These are phyloP conservation scores for Natator depressus DNA, from an alignment of 2,113 vertebrate species.

Conservation along the genomic window DNA sequence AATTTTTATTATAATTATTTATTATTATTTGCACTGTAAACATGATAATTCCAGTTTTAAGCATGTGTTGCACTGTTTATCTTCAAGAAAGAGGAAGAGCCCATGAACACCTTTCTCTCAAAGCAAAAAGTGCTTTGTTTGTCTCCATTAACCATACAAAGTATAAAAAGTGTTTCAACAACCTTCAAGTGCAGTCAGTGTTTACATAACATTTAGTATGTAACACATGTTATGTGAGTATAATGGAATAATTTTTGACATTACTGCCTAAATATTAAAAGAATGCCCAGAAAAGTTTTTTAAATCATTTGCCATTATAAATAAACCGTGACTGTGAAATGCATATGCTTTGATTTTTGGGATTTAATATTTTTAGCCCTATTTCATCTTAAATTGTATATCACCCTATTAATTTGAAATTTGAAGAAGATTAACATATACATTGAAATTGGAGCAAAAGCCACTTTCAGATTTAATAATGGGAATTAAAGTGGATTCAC, in stretches of 20 bases:
- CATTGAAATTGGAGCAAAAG: conserved; percentile 5
- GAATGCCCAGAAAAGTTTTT: neutral
- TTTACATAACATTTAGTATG: neutral
- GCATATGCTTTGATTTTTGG: neutral
- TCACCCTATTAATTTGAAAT: neutral
- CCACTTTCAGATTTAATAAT: conserved; percentile 4
- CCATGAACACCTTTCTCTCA: neutral
- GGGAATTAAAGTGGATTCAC: neutral
- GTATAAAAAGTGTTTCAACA: neutral
- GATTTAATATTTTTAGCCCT: neutral
- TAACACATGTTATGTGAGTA: neutral
- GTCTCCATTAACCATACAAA: neutral
- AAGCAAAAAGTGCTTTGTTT: neutral
- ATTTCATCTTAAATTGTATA: neutral
- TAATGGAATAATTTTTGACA: conserved; percentile 5
- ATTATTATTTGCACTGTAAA: neutral
- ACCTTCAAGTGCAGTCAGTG: neutral
- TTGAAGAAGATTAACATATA: conserved; percentile 2
- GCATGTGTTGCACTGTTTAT: neutral
- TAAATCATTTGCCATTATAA: neutral
- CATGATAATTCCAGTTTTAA: neutral
- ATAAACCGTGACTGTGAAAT: neutral
- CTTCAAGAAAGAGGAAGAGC: neutral
- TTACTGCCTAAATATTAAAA: neutral
- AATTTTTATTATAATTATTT: neutral